A percentile compares a stretch with the other conserved stretches of the same genome.
phyloP scores from a whole-genome alignment of 2,888 invertebrate species.

The Tenthredo scrophulariae region DNA sequence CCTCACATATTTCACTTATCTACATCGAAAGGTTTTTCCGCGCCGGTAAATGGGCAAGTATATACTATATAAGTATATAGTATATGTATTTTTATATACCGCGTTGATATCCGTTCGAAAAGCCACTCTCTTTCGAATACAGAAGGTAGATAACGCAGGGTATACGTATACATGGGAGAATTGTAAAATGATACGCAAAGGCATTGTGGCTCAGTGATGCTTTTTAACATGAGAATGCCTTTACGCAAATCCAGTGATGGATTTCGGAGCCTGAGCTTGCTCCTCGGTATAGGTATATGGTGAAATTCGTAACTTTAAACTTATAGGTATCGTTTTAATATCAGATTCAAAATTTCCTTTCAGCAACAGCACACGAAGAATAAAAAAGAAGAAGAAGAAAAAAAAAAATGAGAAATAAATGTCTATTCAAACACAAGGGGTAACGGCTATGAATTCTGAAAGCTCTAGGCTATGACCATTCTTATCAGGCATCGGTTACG shows the following conservation, averaged over 20 bases:
- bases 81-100: background rate
- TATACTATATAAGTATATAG: background rate
- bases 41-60: background rate
- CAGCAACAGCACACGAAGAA: background rate
- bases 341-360: background rate
- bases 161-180: slow-evolving; percentile 1
- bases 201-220: slow-evolving; percentile 41
- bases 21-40: slow-evolving; percentile 13
- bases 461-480: slow-evolving; percentile 2
- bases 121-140: slow-evolving; percentile 45
- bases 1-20: background rate
- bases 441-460: background rate
- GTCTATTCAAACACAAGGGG: background rate
- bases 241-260: slow-evolving; percentile 39
- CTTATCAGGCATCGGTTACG: slow-evolving; percentile 14
- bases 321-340: slow-evolving; percentile 2
- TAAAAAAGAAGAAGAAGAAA: background rate
- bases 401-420: background rate
- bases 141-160: slow-evolving; percentile 37
- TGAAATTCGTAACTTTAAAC: background rate
- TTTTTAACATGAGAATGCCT: slow-evolving; percentile 46
- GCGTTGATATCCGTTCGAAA: slow-evolving; percentile 31
- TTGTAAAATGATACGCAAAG: slow-evolving; percentile 42
- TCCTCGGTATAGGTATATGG: background rate
- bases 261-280: background rate